Base-by-base conservation (phyloP, 2,888 invertebrate species). In the Caenorhabditis becei region DNA sequence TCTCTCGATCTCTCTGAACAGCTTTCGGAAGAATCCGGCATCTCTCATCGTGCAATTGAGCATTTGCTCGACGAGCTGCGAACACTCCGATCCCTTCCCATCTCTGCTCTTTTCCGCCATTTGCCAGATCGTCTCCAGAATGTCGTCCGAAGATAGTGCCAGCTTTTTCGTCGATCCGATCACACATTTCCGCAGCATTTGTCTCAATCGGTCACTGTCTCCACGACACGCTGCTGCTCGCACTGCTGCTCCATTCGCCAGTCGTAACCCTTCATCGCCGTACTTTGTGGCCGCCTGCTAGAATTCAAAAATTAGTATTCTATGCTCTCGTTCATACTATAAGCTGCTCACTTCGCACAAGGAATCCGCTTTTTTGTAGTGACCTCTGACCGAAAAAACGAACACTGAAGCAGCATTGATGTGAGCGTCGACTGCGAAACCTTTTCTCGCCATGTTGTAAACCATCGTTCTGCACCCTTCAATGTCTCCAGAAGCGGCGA, bases 51-150 rank as follows among this genome's bases (percentile, higher is more conserved):
- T 82, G 41, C 75, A 82, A 23, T 85, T 80, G 11, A 88, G 61
- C 66, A 88, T 87, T 81, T 84, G 83, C 58, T 85, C 85, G 10
- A 82, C 81, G 1, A 88, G 65, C 14, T 82, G 74, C 37, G 82
- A 53, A 16, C 69, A 79, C 51, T 85, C 85, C 11, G 82, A 62
- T 7, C 83, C 86, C 26, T 75, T 72, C 11, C 81, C 80, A 41
- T 77, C 80, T 20, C 44, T n/a, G 54, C 83, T 83, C 44, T 78
- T 82, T 47, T 85, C 82, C 11, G 88, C 82, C 70, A 88, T 71
- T 18, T 80, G 67, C 85, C 85, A 88, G 35, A 88, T 83, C 11
- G 83, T 79, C 24, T 86, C 86, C 20, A 88, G 79, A 37, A 84
- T 28, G 49, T 74, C 80, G 14, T 83, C 70, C 56, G 47, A 59